A percentile compares a stretch with the other conserved stretches of the same genome.
Evolutionary conservation across 2,888 invertebrate genomes (phyloP).

Genomic region (Synanthedon tipuliformis): DNA sequence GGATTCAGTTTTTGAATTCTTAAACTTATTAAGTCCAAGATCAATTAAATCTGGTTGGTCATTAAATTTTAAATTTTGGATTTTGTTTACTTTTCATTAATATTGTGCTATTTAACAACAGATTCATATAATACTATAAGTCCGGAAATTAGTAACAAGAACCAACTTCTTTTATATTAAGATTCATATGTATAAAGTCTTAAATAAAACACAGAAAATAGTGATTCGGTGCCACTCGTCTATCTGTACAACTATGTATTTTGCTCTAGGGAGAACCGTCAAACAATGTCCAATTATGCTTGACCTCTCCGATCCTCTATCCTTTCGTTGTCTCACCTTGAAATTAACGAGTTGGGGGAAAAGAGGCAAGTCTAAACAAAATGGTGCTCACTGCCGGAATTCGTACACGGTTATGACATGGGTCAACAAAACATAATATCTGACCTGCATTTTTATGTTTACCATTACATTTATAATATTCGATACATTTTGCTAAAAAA

Average conservation of each 20-base stretch:
- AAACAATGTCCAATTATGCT: constrained; percentile 12
- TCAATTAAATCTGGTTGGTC: too few species aligned
- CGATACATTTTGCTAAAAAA: background rate
- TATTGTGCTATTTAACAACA: too few species aligned
- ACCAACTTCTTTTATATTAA: too few species aligned
- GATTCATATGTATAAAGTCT: too few species aligned
- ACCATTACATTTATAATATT: background rate
- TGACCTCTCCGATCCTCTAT: constrained; percentile 7
- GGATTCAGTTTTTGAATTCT: too few species aligned
- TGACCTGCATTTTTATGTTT: constrained; percentile 21
- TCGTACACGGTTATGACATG: constrained; percentile 14
- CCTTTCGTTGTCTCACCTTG: constrained; percentile 3
- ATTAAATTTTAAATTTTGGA: too few species aligned
- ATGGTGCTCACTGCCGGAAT: constrained; percentile 11
- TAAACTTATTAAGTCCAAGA: too few species aligned
- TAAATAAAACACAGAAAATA: constrained; percentile 5
- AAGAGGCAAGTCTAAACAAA: constrained; percentile 7
- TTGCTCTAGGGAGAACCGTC: constrained; percentile 16
- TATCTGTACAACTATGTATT: constrained; percentile 10
- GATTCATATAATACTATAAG: too few species aligned
- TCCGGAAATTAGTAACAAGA: too few species aligned
- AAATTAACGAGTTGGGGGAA: constrained; percentile 3
- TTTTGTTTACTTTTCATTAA: too few species aligned
- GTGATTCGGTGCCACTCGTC: constrained; percentile 13
- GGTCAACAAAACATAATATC: constrained; percentile 17